These are phyloP conservation scores for Pomatorhinus ruficollis DNA, from an alignment of 2,113 vertebrate genomes.

Conservation along the genomic window DNA sequence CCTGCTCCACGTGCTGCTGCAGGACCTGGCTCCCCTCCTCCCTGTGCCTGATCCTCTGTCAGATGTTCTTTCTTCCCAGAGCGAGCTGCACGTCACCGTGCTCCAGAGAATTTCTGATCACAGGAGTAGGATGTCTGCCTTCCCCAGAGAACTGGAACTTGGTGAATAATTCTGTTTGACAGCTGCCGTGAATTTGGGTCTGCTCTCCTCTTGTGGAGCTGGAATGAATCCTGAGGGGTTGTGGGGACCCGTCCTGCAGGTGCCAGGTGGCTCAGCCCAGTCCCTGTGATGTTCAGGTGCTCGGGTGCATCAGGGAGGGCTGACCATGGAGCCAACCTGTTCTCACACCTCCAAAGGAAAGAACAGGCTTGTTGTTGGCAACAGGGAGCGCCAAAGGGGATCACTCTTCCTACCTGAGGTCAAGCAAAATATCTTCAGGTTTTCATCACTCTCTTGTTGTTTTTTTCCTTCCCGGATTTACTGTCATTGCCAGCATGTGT, in stretches of 20 bases:
- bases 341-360: not conserved
- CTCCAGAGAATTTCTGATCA: not conserved
- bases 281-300: accelerated
- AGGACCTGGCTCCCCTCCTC: not conserved
- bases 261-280: accelerated
- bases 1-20: accelerated
- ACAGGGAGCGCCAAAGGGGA: not conserved
- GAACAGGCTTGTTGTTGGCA: not conserved
- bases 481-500: accelerated
- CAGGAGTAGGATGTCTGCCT: not conserved
- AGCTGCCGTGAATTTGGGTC: not conserved
- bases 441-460: not conserved
- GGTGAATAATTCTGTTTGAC: not conserved
- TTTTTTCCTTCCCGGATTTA: not conserved
- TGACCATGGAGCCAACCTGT: accelerated
- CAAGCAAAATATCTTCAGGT: not conserved
- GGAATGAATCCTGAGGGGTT: not conserved
- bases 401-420: not conserved
- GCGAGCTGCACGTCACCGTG: accelerated
- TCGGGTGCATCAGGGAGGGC: accelerated
- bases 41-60: not conserved
- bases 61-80: not conserved
- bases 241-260: accelerated
- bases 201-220: not conserved
- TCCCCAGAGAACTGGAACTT: not conserved